phyloP scores from a whole-genome alignment of 1,140 invertebrate genomes.

The Venturia canescens region DNA sequence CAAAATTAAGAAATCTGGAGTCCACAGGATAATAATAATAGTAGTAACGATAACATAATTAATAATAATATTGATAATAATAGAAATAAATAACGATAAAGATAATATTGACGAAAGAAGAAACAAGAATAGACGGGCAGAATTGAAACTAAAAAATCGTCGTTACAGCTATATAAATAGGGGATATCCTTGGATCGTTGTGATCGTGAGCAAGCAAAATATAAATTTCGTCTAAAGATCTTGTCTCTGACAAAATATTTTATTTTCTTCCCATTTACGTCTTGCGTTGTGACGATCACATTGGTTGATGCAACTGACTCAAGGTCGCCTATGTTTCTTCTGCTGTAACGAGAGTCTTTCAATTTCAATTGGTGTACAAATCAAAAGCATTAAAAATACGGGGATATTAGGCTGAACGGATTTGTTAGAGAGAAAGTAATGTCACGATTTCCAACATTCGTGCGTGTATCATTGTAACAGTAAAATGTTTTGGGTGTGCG shows the following conservation, averaged over 20 bases:
- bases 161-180: too few relatives aligned
- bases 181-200: too few relatives aligned
- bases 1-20: conserved; percentile 4
- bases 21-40: conserved; percentile 21
- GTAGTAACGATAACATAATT: background rate
- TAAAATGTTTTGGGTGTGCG: conserved; percentile 69
- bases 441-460: conserved; percentile 46
- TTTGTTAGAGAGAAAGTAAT: conserved; percentile 8
- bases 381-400: conserved; percentile 2
- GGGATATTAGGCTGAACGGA: background rate
- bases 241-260: too few relatives aligned
- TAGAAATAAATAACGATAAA: background rate
- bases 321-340: too few relatives aligned
- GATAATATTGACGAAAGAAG: background rate
- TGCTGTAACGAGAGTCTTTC: too few relatives aligned
- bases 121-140: background rate
- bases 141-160: too few relatives aligned
- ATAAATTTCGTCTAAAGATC: too few relatives aligned
- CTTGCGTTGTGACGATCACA: too few relatives aligned
- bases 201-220: too few relatives aligned
- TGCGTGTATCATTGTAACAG: conserved; percentile 65
- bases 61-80: background rate
- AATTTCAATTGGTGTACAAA: too few relatives aligned
- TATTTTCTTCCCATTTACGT: too few relatives aligned
- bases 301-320: too few relatives aligned